Evolutionary conservation across 2,797 vertebrate genomes (phyloP), one percentile per base, ranked within the genome.

Genomic region (Micromesistius poutassou): DNA sequence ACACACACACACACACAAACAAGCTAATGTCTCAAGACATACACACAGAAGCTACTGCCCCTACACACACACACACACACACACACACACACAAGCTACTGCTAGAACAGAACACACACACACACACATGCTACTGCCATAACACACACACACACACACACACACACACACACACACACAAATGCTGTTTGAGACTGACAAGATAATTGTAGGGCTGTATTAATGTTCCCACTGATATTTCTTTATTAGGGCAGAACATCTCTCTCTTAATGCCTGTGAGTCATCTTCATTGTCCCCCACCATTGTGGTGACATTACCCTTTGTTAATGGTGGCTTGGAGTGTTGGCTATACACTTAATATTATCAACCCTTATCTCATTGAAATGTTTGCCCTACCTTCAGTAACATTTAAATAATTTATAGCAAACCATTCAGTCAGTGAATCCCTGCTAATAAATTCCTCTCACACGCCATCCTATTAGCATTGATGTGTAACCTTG

Each of bases 401-500:
- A 76, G 74, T 81, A 84, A 84, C 79, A 83, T 87, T 83, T 77
- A 83, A 87, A 88, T 76, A 78, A 74, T 71, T 35, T 0, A 80
- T 79, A 71, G 31, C 30, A 84, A 80, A 74, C 79, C 74, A 73
- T 77, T 77, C 22, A 74, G 76, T 74, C 74, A 8, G 79, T 86
- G 80, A 74, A 80, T 81, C 78, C 83, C 80, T 77, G 86, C 82
- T 90, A 87, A 90, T 90, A 86, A 86, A 92, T 91, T 92, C 89
- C 79, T 85, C 79, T 87, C 83, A 89, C 86, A 89, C 82, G 82
- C 77, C 82, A 82, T 79, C 89, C 86, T 91, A 89, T 92, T 92
- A 93, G 89, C 92, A 92, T 88, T 91, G 90, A 94, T 91, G 89
- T 93, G 90, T 93, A 93, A 94, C 93, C 93, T 94, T 94, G 92